Evolutionary conservation across 2,113 vertebrate species (phyloP), one percentile per base, ranked within the genome.

Genomic region (Psammodynastes pulverulentus): DNA sequence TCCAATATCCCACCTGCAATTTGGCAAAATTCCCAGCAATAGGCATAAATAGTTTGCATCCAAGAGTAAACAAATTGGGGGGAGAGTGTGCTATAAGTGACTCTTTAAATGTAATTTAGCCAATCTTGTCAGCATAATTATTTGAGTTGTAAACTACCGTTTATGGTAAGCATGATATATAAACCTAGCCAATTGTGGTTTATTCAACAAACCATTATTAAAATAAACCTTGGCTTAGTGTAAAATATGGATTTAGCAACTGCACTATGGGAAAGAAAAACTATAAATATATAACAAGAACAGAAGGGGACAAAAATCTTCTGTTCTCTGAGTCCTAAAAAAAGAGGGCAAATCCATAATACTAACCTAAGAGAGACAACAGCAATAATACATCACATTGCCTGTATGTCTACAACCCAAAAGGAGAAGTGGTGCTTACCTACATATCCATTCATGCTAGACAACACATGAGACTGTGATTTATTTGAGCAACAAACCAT

Each of bases 221-320:
- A 79, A 79, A 39, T 39, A 79, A 79, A 79, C 67, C 15, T 2
- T 79, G n/a, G 67, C 15, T 67, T n/a, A 67, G 58, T 62, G 62
- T 72, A 34, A 34, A 34, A 19, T 79, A 6, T 17, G 5, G 15
- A 72, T 7, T 79, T 34, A 34, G 67, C 15, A 17, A 72, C n/a
- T 39, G 91, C 90, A 94, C 92, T 94, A 52, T 0, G 92, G 94
- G 94, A 93, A 91, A 89, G 45, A 94, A 89, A 43, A 89, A 54
- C 92, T 93, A 94, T 91, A 94, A 58, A 79, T 24, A n/a, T 53
- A 9, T 23, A n/a, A 67, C 88, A 67, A 19, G 56, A 89, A 67
- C 39, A 72, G 67, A 56, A 1, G 39, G 84, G 19, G 87, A 89
- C 19, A n/a, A 46, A 39, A 9, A 48, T 72, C 2, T 34, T n/a